Percentiles rank a stretch among this genome's conserved stretches.
Conservation (phyloP, 1,140 invertebrate species). For the Limonius californicus region DNA sequence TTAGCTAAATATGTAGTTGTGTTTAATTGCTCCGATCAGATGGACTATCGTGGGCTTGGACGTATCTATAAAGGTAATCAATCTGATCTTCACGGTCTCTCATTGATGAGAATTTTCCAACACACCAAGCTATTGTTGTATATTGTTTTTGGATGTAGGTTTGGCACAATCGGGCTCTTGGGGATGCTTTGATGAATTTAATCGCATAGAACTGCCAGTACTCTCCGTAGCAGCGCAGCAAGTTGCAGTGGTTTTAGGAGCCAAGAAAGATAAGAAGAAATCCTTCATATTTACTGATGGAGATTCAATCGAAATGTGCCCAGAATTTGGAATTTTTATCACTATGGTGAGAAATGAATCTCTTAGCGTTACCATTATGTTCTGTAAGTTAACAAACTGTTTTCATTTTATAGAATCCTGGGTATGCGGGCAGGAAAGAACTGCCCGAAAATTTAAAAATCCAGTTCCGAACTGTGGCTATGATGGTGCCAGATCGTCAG, state of each 20-base stretch:
- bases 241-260: slow-evolving; percentile 88
- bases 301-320: slow-evolving; percentile 87
- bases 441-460: slow-evolving; percentile 96
- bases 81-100: slow-evolving; percentile 9
- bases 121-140: no score
- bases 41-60: slow-evolving; percentile 89
- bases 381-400: background rate
- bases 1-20: slow-evolving; percentile 96
- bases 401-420: slow-evolving; percentile 73
- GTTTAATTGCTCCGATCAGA: slow-evolving; percentile 98
- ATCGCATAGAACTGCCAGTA: slow-evolving; percentile 92
- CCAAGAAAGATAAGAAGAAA: slow-evolving; percentile 87
- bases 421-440: slow-evolving; percentile 94
- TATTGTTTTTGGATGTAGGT: slow-evolving; percentile 54
- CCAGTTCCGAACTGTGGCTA: slow-evolving; percentile 94
- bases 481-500: slow-evolving; percentile 98
- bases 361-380: background rate
- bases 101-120: background rate
- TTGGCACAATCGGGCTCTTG: slow-evolving; percentile 93
- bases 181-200: slow-evolving; percentile 98
- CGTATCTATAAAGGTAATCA: slow-evolving; percentile 66
- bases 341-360: slow-evolving; percentile 95
- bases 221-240: slow-evolving; percentile 96
- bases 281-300: slow-evolving; percentile 91
- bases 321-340: slow-evolving; percentile 95